Evolutionary conservation across 1,140 invertebrate genomes (phyloP).

Genomic region (Cydia splendana): DNA sequence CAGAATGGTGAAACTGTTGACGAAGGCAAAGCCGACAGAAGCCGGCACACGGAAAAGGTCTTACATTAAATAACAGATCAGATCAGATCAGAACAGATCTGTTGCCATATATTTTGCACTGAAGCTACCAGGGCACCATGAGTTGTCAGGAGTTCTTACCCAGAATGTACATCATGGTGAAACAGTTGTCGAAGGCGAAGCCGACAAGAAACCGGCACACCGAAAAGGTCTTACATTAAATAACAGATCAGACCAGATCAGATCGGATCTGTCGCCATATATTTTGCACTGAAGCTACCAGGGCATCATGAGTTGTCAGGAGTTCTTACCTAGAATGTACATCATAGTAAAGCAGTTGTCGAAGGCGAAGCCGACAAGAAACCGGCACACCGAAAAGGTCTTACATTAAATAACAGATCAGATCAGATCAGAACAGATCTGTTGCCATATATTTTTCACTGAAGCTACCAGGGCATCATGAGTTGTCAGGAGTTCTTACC

Average conservation of each 20-base stretch:
- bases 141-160: slow-evolving; percentile 80
- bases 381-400: slow-evolving; percentile 88
- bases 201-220: no score
- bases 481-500: slow-evolving; percentile 81
- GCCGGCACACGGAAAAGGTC: slow-evolving; percentile 88
- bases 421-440: no score
- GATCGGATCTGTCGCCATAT: slow-evolving; percentile 60
- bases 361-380: slow-evolving; percentile 89
- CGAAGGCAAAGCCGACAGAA: slow-evolving; percentile 93
- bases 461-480: not conserved
- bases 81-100: no score
- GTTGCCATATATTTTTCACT: no score
- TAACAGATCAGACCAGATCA: no score
- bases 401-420: no score
- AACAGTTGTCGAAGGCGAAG: no score
- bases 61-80: no score
- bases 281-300: not conserved
- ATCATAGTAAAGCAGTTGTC: slow-evolving; percentile 90
- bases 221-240: no score
- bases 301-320: no score
- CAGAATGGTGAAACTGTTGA: slow-evolving; percentile 94
- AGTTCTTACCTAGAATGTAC: slow-evolving; percentile 90
- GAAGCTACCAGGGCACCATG: not conserved
- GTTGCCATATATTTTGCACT: no score
- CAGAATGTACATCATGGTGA: slow-evolving; percentile 96